phyloP scores from a whole-genome alignment of 1,140 invertebrate genomes.

The Hyposmocoma kahamanoa region DNA sequence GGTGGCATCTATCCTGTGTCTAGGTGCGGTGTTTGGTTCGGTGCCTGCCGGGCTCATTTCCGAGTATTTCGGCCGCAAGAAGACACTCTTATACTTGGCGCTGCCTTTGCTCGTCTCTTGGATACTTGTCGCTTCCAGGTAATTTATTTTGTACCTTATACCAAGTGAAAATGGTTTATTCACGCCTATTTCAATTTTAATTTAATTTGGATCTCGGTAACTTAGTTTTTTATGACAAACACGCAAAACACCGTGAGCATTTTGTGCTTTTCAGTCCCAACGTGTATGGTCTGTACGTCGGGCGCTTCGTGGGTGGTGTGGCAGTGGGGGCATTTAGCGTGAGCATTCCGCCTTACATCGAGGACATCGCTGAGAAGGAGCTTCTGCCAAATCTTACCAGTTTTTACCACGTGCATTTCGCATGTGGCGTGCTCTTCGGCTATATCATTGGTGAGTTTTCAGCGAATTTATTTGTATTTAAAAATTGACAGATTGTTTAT shows the following conservation, averaged over 20 bases:
- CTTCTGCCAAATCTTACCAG: conserved; percentile 78
- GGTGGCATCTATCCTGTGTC: conserved; percentile 72
- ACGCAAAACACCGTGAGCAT: no score
- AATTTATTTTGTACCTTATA: no score
- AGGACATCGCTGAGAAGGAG: conserved; percentile 79
- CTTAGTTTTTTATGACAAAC: no score
- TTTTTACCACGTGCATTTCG: conserved; percentile 80
- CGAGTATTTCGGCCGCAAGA: conserved; percentile 79
- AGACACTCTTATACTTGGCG: conserved; percentile 73
- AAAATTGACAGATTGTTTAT: no score
- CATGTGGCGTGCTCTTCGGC: conserved; percentile 77
- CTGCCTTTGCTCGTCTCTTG: conserved; percentile 77
- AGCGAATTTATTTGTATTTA: no score
- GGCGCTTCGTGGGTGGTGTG: conserved; percentile 78
- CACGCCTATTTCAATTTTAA: no score
- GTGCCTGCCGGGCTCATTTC: conserved; percentile 76
- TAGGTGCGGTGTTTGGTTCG: conserved; percentile 74
- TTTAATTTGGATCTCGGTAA: no score
- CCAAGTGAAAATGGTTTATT: no score
- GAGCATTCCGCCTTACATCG: conserved; percentile 76
- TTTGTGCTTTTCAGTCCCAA: conserved; percentile 42
- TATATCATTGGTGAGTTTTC: conserved; percentile 77
- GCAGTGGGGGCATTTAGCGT: conserved; percentile 78
- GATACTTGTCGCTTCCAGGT: conserved; percentile 76
- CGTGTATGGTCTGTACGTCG: conserved; percentile 72